Percentiles rank a stretch among this genome's conserved stretches.
Evolutionary conservation across 2,113 vertebrate genomes (phyloP).

Genomic region (Anhinga rufa): DNA sequence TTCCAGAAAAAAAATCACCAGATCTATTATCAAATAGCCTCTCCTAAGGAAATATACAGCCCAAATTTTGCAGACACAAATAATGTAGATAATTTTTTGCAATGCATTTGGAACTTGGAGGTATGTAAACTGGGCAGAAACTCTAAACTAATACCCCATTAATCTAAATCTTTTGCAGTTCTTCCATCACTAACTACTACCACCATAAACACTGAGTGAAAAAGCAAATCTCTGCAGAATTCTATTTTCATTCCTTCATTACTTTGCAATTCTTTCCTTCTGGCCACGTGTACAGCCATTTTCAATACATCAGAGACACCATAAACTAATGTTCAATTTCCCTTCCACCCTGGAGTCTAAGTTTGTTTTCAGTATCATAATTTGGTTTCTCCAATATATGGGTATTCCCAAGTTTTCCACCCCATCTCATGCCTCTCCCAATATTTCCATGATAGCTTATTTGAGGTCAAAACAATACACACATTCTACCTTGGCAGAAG

Average conservation of each 20-base stretch:
- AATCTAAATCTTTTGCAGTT: not conserved
- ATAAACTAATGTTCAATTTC: not conserved
- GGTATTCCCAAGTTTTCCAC: not conserved
- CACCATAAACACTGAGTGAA: not conserved
- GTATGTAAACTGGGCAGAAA: slow-evolving; percentile 14
- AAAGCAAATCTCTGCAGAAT: slow-evolving; percentile 4
- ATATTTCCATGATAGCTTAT: not conserved
- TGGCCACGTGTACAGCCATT: not conserved
- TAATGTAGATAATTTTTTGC: not conserved
- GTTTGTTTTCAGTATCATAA: not conserved
- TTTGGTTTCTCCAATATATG: not conserved
- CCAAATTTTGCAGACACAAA: not conserved
- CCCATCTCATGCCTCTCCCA: not conserved
- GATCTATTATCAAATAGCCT: not conserved
- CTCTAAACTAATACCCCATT: slow-evolving; percentile 39
- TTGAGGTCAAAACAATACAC: not conserved
- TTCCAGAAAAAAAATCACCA: not conserved
- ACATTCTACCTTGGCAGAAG: not conserved
- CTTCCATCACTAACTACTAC: slow-evolving; percentile 9
- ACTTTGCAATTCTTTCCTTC: not conserved
- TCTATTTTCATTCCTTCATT: not conserved
- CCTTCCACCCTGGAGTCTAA: not conserved
- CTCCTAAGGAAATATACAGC: not conserved
- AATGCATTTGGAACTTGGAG: not conserved
- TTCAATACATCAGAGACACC: not conserved